Percentiles rank a stretch among this genome's conserved stretches.
Evolutionary conservation across 2,113 vertebrate genomes (phyloP).

Genomic region (Burhinus bistriatus): DNA sequence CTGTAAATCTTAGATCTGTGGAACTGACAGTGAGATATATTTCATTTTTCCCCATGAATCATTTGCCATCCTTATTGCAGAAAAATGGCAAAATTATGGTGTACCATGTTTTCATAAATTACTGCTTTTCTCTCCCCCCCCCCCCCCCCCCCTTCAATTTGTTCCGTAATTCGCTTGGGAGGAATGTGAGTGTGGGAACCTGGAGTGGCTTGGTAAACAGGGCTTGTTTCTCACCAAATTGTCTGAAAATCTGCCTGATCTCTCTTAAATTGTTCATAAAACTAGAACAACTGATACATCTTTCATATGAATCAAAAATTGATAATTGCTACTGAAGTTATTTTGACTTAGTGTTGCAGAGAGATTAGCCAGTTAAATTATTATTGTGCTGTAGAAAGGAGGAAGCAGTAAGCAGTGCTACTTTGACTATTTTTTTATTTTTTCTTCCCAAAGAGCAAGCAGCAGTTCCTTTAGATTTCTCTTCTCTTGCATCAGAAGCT

Average conservation of each 20-base stretch:
- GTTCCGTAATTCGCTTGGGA: constrained; percentile 52
- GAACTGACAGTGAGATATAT: constrained; percentile 79
- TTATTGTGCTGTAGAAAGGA: neutral
- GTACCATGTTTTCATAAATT: constrained; percentile 80
- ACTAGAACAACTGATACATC: neutral
- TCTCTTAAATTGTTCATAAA: neutral
- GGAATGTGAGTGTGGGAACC: constrained; percentile 36
- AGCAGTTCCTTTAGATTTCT: neutral
- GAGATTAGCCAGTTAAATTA: neutral
- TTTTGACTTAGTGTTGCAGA: neutral
- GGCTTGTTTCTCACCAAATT: neutral
- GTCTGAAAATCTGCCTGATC: neutral
- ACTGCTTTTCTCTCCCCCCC: constrained; percentile 18
- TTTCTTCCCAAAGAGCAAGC: neutral
- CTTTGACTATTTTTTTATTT: fast-evolving
- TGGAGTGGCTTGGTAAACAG: neutral
- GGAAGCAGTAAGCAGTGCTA: neutral
- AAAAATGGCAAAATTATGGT: constrained; percentile 84
- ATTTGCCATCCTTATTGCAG: constrained; percentile 79
- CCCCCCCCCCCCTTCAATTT: neutral
- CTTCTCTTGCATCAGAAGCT: neutral
- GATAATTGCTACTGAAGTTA: neutral
- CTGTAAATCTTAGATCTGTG: constrained; percentile 80
- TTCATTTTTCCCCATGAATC: constrained; percentile 81
- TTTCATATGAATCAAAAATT: neutral